A percentile compares a stretch with the other conserved stretches of the same genome.
Evolutionary conservation across 2,797 vertebrate genomes (phyloP).

Genomic region (Siniperca undulata): DNA sequence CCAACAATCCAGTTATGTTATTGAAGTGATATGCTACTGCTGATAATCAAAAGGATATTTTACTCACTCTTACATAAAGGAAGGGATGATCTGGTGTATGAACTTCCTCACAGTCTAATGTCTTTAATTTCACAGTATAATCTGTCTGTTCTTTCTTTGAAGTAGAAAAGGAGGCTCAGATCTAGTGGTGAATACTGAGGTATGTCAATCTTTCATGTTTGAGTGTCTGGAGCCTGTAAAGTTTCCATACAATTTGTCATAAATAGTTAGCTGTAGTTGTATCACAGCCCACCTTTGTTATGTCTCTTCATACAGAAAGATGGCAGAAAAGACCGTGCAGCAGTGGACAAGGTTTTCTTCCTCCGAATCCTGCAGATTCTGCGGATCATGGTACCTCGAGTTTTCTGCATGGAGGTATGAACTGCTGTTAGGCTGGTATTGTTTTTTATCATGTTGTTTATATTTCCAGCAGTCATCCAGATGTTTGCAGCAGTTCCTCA

Average conservation of each 20-base stretch:
- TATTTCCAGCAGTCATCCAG: neutral
- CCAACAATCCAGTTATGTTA: neutral
- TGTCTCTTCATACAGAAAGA: slow-evolving; percentile 87
- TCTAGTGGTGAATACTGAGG: slow-evolving; percentile 84
- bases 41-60: neutral
- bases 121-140: neutral
- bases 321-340: slow-evolving; percentile 91
- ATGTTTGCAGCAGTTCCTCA: neutral
- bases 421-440: neutral
- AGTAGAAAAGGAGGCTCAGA: slow-evolving; percentile 75
- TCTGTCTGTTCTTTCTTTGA: slow-evolving; percentile 10
- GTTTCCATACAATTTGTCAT: neutral
- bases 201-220: slow-evolving; percentile 70
- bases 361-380: slow-evolving; percentile 87
- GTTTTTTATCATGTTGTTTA: neutral
- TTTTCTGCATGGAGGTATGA: slow-evolving; percentile 93
- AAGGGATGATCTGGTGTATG: neutral
- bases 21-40: neutral
- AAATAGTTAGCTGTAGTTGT: neutral
- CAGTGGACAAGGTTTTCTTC: slow-evolving; percentile 93
- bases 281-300: neutral
- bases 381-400: slow-evolving; percentile 90
- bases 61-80: neutral
- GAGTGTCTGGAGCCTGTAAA: neutral
- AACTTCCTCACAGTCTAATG: neutral